phyloP scores from a whole-genome alignment of 1,140 invertebrate genomes.

The Drosophila navojoa region DNA sequence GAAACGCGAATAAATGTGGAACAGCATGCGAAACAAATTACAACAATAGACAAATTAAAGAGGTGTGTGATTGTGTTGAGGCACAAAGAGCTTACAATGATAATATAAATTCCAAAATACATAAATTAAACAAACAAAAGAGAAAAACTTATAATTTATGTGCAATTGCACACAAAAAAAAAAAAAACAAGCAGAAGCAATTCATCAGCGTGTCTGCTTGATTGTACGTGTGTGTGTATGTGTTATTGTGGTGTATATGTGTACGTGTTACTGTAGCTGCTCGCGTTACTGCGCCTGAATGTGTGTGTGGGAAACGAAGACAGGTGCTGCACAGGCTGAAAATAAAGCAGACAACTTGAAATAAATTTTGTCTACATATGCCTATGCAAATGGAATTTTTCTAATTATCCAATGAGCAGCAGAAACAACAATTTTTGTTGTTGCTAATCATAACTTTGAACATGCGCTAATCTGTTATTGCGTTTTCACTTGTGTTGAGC shows the following conservation, averaged over 20 bases:
- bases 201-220: conserved; percentile 20
- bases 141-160: conserved; percentile 22
- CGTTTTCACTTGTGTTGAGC: conserved; percentile 64
- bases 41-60: conserved; percentile 24
- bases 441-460: conserved; percentile 34
- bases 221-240: conserved; percentile 17
- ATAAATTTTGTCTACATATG: too few relatives aligned
- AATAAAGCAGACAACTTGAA: conserved; percentile 27
- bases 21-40: conserved; percentile 32
- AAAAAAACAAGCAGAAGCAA: conserved; percentile 40
- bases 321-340: conserved; percentile 38
- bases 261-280: conserved; percentile 8
- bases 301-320: conserved; percentile 60
- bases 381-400: conserved; percentile 15
- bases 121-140: conserved; percentile 19
- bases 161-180: conserved; percentile 39
- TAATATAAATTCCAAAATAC: conserved; percentile 15
- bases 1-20: conserved; percentile 39
- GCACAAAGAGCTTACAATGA: conserved; percentile 5
- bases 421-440: conserved; percentile 36
- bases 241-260: conserved; percentile 37
- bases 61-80: conserved; percentile 34
- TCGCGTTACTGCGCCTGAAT: conserved; percentile 7
- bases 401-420: conserved; percentile 30
- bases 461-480: conserved; percentile 60